These are phyloP conservation scores for Pseudopipra pipra DNA, from an alignment of 2,113 vertebrate genomes.

Conservation along the genomic window DNA sequence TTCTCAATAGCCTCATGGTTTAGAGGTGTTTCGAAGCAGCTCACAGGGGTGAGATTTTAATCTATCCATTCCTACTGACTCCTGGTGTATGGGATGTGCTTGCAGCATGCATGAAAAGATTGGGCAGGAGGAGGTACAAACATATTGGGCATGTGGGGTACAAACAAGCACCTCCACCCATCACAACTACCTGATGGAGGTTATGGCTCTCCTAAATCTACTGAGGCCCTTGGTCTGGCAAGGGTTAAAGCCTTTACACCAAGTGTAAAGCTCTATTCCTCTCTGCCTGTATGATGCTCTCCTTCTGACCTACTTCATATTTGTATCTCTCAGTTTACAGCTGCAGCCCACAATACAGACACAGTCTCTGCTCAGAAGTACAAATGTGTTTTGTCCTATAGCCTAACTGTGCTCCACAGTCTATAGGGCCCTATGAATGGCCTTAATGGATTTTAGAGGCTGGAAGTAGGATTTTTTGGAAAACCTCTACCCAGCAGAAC, in stretches of 20 bases:
- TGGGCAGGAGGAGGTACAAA: background rate
- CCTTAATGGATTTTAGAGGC: background rate
- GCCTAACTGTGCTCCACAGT: background rate
- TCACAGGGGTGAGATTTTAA: background rate
- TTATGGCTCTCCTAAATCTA: background rate
- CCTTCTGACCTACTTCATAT: background rate
- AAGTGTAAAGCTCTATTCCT: background rate
- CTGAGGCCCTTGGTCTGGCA: background rate
- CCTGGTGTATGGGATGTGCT: accelerated
- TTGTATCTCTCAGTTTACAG: background rate
- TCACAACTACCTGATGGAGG: accelerated
- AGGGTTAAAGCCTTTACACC: background rate
- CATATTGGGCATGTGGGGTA: accelerated
- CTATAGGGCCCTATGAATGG: background rate
- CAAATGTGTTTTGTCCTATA: background rate
- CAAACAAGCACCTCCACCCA: background rate
- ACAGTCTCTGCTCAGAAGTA: background rate
- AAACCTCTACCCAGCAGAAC: background rate
- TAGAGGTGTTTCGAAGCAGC: background rate
- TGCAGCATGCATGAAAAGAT: background rate
- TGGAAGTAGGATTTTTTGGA: background rate
- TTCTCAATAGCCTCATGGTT: background rate
- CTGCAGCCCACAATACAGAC: background rate
- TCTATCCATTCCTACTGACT: background rate
- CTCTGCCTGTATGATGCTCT: background rate